Percentiles rank a stretch among this genome's conserved stretches.
Conservation (phyloP, 1,140 invertebrate species). For the Psix sp. region DNA sequence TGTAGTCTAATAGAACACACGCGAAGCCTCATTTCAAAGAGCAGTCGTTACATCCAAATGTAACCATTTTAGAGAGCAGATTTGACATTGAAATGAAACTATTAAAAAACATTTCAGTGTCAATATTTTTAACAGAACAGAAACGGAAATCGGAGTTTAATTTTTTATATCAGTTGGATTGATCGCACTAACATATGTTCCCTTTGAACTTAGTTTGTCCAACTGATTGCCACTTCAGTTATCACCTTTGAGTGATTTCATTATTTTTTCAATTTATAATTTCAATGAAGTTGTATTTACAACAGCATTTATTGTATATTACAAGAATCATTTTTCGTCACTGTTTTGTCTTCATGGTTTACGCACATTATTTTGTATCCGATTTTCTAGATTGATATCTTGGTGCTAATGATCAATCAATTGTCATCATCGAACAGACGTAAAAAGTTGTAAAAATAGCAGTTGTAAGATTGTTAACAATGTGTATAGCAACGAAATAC, state of each 20-base stretch:
- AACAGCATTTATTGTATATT: constrained; percentile 23
- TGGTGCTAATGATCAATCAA: constrained; percentile 47
- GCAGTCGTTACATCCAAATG: constrained; percentile 7
- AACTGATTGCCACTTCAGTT: no score
- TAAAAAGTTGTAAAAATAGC: constrained; percentile 38
- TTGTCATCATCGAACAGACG: constrained; percentile 45
- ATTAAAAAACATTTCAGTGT: constrained; percentile 1
- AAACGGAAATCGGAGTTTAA: constrained; percentile 8
- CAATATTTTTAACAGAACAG: not conserved
- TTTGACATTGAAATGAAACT: no score
- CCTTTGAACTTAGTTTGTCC: no score
- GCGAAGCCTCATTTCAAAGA: constrained; percentile 22
- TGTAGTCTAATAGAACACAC: constrained; percentile 3
- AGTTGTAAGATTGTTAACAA: constrained; percentile 47
- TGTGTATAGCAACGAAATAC: constrained; percentile 44
- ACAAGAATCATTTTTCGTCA: constrained; percentile 3
- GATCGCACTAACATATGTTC: no score
- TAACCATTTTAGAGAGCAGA: constrained; percentile 26
- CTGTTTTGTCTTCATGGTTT: constrained; percentile 13
- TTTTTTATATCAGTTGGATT: no score
- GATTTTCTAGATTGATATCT: constrained; percentile 36
- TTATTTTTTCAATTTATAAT: no score
- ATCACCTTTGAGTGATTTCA: no score
- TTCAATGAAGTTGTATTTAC: constrained; percentile 15
- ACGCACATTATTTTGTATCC: constrained; percentile 46